Percentiles rank a stretch among this genome's conserved stretches.
These are phyloP conservation scores for Ypsolopha scabrella DNA, from an alignment of 2,888 invertebrate genomes.

Conservation along the genomic window DNA sequence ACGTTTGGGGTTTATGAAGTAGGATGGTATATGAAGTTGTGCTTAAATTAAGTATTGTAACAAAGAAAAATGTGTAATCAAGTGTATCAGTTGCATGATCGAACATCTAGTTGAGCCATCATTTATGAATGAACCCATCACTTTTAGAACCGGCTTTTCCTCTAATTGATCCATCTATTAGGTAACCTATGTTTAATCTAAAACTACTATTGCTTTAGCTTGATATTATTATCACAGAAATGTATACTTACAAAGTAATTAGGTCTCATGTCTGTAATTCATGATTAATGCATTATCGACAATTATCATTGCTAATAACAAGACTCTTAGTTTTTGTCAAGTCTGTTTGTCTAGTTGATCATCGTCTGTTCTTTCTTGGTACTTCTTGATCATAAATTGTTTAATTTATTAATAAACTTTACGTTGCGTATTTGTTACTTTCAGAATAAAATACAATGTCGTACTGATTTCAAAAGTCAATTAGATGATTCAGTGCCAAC, in stretches of 20 bases:
- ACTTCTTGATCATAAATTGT: background rate
- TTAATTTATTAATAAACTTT: too few relatives aligned
- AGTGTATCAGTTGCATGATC: too few relatives aligned
- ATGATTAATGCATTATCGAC: slow-evolving; percentile 1
- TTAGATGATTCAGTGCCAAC: too few relatives aligned
- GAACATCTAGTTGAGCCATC: background rate
- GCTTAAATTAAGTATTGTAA: too few relatives aligned
- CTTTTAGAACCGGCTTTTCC: background rate
- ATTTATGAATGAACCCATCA: background rate
- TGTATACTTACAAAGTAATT: background rate
- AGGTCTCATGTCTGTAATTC: background rate
- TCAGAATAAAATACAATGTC: too few relatives aligned
- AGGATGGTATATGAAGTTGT: too few relatives aligned
- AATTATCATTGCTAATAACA: background rate
- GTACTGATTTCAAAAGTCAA: too few relatives aligned
- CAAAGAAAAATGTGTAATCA: too few relatives aligned
- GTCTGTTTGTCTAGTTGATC: background rate
- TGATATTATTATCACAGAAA: background rate
- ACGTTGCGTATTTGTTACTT: too few relatives aligned
- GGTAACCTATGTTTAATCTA: slow-evolving; percentile 1
- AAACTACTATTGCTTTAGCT: background rate
- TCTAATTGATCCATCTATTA: slow-evolving; percentile 1
- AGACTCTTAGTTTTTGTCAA: background rate
- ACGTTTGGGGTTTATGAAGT: too few relatives aligned
- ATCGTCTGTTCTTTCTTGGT: background rate